Base-by-base conservation (phyloP, 2,797 vertebrate species). In the Acanthornis magna region DNA sequence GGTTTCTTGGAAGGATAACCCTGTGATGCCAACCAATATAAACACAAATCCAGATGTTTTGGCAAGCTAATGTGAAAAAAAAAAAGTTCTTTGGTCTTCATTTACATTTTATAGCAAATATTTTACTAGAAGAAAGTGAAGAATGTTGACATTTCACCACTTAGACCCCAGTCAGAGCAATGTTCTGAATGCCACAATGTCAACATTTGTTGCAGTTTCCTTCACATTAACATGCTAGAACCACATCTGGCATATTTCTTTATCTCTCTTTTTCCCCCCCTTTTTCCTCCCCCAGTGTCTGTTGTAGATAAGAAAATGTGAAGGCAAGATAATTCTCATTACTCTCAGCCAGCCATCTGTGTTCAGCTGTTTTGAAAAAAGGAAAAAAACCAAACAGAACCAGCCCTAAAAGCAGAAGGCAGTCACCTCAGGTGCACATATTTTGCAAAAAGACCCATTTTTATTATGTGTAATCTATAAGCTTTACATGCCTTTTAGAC, bases 101-200 rank as follows among this genome's bases (percentile, higher is more conserved):
- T 97, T 97, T 98, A 97, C 67, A 92, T 62, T 94, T 97, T 96
- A 80, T 34, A 95, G 92, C 96, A 97, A 98, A 97, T 97, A 97
- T 97, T 97, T 97, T 97, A 83, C 78, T 75, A 92, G 89, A 67
- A 95, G 75, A 92, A 96, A 95, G 73, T 92, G 83, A 93, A 88
- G 93, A 96, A 97, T 97, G 95, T 96, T 97, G 94, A 97, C 92
- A 94, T 96, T 95, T 77, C 84, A 88, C 60, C 62, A 93, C 91
- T 88, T 91, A 95, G 68, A 85, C 43, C 45, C 72, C 43, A 93
- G 95, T 85, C 79, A 95, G 91, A 96, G 94, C 91, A 96, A 90
- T 45, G 77, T 83, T 88, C 81, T 90, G 42, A 90, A 51, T 86
- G 77, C 82, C 74, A 91, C 89, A 95, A 95, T 77, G 65, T 93